Evolutionary conservation across 92 coral and sea anemone species (phyloP), one percentile per base, ranked within the genome.

Genomic region (Porites divaricata): DNA sequence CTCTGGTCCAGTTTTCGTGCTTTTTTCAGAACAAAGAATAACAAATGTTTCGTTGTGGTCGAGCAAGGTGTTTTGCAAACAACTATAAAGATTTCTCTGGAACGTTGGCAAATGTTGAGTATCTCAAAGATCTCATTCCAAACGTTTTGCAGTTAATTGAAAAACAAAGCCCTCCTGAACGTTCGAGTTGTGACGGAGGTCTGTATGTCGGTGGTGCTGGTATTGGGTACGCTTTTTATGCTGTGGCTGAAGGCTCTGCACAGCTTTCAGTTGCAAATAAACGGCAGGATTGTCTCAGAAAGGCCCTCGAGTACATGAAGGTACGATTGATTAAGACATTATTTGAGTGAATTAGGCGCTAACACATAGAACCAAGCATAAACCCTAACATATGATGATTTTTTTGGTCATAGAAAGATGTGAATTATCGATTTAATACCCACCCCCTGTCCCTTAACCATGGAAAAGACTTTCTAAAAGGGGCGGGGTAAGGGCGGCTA

Each of bases 181-280:
- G 86, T n/a, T 62, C 67, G n/a, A 94, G 91, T 91, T 79, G 81
- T 20, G 95, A 90, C 76, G 98, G 98, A 1, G 98, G 98, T 7
- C 77, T 96, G 73, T 96, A 96, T 62, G 93, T 96, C 17, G 98
- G 98, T 0, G 90, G 90, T n/a, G 90, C 92, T 24, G 98, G 98
- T 6, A 85, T 90, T 11, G 95, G 92, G 3, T 96, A 90, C 79
- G 91, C 98, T 16, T 90, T 94, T 71, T 90, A 90, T 62, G 80
- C 83, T 52, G 92, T 94, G 15, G 93, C 98, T 19, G 88, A 89
- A 56, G 81, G 88, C 20, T 82, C 90, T 49, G 83, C 75, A 41
- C 92, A 11, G 12, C 2, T 11, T 9, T 2, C 17, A 54, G 4
- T 96, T 74, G 86, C 81, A 17, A 92, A 90, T 64, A 88, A 78